Conservation (phyloP, 2,888 invertebrate species). For the Luperina testacea region DNA sequence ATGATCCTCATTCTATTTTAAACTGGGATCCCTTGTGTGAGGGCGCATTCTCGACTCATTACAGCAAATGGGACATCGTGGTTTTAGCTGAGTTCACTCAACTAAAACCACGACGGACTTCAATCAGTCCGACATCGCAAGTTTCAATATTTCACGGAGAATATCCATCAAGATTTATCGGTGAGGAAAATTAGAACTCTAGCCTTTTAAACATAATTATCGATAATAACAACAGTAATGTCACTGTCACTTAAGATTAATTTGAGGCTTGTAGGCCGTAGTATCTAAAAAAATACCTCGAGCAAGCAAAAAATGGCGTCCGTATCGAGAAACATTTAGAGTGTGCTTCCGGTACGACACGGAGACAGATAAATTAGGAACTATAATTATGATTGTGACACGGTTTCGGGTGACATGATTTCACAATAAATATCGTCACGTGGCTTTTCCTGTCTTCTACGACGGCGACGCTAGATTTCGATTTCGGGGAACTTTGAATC, state of each 20-base stretch:
- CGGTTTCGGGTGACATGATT: slow-evolving; percentile 33
- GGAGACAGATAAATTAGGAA: slow-evolving; percentile 22
- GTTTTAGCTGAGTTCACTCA: no score
- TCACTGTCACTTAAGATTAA: slow-evolving; percentile 2
- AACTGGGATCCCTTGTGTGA: not conserved
- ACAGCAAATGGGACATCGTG: not conserved
- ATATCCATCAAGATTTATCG: not conserved
- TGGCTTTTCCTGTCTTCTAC: not conserved
- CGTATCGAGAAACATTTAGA: slow-evolving; percentile 28
- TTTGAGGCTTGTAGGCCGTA: slow-evolving; percentile 3
- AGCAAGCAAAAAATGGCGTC: slow-evolving; percentile 19
- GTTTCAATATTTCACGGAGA: not conserved
- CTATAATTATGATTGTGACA: slow-evolving; percentile 29
- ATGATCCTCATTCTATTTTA: not conserved
- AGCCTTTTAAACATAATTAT: not conserved
- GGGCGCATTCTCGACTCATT: not conserved
- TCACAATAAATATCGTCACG: slow-evolving; percentile 1
- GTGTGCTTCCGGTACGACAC: slow-evolving; percentile 40
- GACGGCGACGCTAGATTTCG: not conserved
- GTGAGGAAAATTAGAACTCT: not conserved
- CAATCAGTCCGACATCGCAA: not conserved
- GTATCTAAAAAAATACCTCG: slow-evolving; percentile 24
- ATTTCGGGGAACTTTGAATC: not conserved
- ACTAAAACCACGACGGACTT: no score
- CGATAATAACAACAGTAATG: not conserved